Evolutionary conservation across 2,888 invertebrate genomes (phyloP), one percentile per base, ranked within the genome.

Genomic region (Drosophila quinaria): DNA sequence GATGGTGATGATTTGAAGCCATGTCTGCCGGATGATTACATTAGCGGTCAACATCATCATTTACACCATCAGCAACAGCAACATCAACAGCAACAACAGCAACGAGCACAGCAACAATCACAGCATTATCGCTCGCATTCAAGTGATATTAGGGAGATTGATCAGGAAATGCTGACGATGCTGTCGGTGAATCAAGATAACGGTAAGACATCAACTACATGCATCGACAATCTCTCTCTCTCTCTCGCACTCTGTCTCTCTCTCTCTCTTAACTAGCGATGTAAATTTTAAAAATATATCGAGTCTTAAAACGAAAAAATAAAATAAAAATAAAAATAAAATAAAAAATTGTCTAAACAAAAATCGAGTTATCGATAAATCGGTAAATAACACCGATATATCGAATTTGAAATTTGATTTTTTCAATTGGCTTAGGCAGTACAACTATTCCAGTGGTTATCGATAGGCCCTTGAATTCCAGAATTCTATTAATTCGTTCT

Each of bases 151-250:
- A 90, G 92, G 82, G 92, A 91, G 74, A 92, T 93, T 78, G 95
- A 95, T 92, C 94, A 95, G 93, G 95, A 95, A 94, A 95, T 96
- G 95, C 95, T 96, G 94, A 96, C 95, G 94, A 96, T 96, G 95
- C 94, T 96, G 91, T 94, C 94, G 71, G 93, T 94, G 88, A 93
- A 94, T 90, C 93, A 94, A 92, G 95, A 95, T 92, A 94, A 94
- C 93, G 95, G 95, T 95, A 69, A 92, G 93, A 22, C 9, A 22
- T 17, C 25, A 15, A 50, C 33, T 19, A 22, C 35, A 22, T 13
- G 8, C 6, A 50, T 5, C 15, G 17, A 15, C 6, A 31, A 15
- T 37, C 15, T 15, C 15, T 39, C 1, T 15, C 15, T 39, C 15
- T 39, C 5, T 29, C 5, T 31, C 13, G 22, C 10, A n/a, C 39